These are phyloP conservation scores for Centropristis striata DNA, from an alignment of 2,113 vertebrate species.

Conservation along the genomic window DNA sequence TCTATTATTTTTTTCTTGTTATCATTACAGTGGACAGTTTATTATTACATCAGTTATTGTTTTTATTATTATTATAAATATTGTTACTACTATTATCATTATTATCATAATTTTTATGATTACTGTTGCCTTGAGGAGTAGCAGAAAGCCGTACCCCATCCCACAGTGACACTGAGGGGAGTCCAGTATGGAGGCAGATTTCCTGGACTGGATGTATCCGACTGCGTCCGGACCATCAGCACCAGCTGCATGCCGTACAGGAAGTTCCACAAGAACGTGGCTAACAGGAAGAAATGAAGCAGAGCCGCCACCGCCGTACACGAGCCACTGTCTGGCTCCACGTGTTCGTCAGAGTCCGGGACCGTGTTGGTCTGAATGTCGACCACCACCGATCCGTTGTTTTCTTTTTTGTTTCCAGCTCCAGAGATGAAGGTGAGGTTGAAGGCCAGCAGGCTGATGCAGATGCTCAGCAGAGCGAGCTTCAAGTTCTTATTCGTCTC, in stretches of 20 bases:
- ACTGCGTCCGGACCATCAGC: slow-evolving; percentile 7
- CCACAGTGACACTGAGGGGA: background rate
- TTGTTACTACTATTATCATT: no score
- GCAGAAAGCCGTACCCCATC: slow-evolving; percentile 52
- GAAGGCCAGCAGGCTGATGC: slow-evolving; percentile 81
- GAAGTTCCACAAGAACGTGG: slow-evolving; percentile 80
- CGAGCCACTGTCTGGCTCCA: background rate
- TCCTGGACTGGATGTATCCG: no score
- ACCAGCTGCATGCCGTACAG: slow-evolving; percentile 70
- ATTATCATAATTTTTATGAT: no score
- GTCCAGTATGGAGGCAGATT: slow-evolving; percentile 22
- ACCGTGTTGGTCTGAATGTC: slow-evolving; percentile 10
- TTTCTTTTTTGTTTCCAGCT: slow-evolving; percentile 68
- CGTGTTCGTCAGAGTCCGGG: background rate
- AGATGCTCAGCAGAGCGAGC: slow-evolving; percentile 81
- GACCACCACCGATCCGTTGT: fast-evolving
- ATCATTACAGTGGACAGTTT: no score
- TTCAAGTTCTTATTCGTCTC: slow-evolving; percentile 57
- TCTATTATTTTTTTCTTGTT: no score
- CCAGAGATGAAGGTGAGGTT: slow-evolving; percentile 85
- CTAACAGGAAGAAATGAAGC: slow-evolving; percentile 84
- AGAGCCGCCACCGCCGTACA: slow-evolving; percentile 70
- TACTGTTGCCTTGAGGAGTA: no score
- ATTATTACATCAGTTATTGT: no score
- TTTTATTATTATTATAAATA: no score